A percentile compares a stretch with the other conserved stretches of the same genome.
These are phyloP conservation scores for Leucophenga montana DNA, from an alignment of 2,888 invertebrate genomes.

Conservation along the genomic window DNA sequence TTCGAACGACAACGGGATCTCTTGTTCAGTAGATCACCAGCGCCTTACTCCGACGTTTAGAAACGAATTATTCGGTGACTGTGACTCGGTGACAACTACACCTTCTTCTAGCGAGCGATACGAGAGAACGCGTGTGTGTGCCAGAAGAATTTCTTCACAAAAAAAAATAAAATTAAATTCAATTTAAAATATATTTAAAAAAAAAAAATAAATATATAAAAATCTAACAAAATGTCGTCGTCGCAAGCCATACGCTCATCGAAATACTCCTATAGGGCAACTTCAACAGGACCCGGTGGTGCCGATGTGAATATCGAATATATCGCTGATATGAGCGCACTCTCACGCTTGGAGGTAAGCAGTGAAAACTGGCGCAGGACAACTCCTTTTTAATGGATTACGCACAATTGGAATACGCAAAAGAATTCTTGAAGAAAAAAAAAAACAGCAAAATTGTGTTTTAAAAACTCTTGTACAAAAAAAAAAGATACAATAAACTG, in stretches of 20 bases:
- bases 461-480: background rate
- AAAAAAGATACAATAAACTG: background rate
- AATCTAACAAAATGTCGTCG: constrained; percentile 78
- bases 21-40: constrained; percentile 75
- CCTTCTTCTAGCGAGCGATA: constrained; percentile 61
- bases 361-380: constrained; percentile 37
- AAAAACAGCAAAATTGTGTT: background rate
- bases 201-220: constrained; percentile 50
- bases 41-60: constrained; percentile 74
- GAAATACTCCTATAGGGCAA: constrained; percentile 93
- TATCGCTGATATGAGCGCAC: constrained; percentile 92
- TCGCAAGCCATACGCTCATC: constrained; percentile 87
- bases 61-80: constrained; percentile 72
- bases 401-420: background rate
- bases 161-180: constrained; percentile 36
- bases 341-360: constrained; percentile 95
- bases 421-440: background rate
- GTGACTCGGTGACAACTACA: constrained; percentile 73
- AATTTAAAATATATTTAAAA: constrained; percentile 46
- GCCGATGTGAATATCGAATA: constrained; percentile 97
- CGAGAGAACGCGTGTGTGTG: constrained; percentile 31
- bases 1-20: constrained; percentile 75
- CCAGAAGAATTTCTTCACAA: constrained; percentile 37
- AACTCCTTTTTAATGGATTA: background rate
- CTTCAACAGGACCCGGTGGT: constrained; percentile 85